phyloP scores from a whole-genome alignment of 2,797 vertebrate species.

The Lutjanus campechanus region DNA sequence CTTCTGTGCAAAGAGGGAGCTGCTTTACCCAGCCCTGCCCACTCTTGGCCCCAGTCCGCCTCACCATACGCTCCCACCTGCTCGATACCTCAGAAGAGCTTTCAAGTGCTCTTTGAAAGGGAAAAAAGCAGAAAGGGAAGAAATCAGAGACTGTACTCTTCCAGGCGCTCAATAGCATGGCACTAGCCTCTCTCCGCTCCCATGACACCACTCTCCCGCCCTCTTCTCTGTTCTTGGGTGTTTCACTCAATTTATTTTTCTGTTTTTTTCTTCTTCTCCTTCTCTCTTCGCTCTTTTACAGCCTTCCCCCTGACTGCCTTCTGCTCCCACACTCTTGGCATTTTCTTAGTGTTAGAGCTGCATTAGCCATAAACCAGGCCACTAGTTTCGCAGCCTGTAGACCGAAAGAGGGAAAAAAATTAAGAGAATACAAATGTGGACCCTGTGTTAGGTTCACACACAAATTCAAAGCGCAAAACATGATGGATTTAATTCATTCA shows the following conservation, averaged over 20 bases:
- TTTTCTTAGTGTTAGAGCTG: slow-evolving; percentile 67
- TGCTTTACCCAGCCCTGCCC: slow-evolving; percentile 65
- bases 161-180: slow-evolving; percentile 85
- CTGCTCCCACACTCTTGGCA: slow-evolving; percentile 68
- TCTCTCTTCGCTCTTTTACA: slow-evolving; percentile 69
- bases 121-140: slow-evolving; percentile 78
- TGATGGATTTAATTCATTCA: too few relatives aligned
- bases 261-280: slow-evolving; percentile 68
- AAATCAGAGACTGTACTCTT: slow-evolving; percentile 89
- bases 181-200: slow-evolving; percentile 83
- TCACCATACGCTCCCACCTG: slow-evolving; percentile 85
- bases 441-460: too few relatives aligned
- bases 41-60: slow-evolving; percentile 57
- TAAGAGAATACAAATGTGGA: background rate
- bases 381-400: slow-evolving; percentile 18
- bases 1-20: slow-evolving; percentile 73
- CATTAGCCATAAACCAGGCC: slow-evolving; percentile 72
- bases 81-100: slow-evolving; percentile 90
- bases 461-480: too few relatives aligned
- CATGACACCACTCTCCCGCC: slow-evolving; percentile 84
- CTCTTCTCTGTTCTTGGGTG: slow-evolving; percentile 81
- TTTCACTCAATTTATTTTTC: slow-evolving; percentile 79
- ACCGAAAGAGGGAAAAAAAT: slow-evolving; percentile 5
- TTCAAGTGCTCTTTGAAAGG: slow-evolving; percentile 93
- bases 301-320: slow-evolving; percentile 82